phyloP scores from a whole-genome alignment of 23 tunicate species.

The Oikopleura vanhoeffeni region DNA sequence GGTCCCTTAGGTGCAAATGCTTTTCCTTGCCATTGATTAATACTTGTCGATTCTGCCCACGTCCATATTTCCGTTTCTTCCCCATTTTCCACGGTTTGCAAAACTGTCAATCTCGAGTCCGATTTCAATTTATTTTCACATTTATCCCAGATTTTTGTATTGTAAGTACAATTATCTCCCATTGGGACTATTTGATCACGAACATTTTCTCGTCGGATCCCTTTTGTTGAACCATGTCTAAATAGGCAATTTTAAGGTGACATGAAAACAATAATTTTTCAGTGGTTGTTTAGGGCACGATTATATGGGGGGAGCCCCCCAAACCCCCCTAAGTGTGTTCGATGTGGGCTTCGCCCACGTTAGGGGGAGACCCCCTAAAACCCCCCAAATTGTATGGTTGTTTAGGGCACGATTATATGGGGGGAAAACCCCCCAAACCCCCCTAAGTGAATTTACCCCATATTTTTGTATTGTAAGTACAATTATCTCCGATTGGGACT shows the following conservation, averaged over 20 bases:
- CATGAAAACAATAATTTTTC: too few relatives aligned
- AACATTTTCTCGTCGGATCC: not conserved
- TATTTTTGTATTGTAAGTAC: not conserved
- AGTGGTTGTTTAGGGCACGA: too few relatives aligned
- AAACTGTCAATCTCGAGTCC: not conserved
- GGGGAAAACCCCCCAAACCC: too few relatives aligned
- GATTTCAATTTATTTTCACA: not conserved
- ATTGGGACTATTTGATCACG: constrained; percentile 13
- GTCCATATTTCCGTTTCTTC: not conserved
- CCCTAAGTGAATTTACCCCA: too few relatives aligned
- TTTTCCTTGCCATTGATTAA: not conserved
- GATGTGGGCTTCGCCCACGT: too few relatives aligned
- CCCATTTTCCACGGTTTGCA: not conserved
- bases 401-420: too few relatives aligned
- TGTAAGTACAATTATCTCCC: not conserved
- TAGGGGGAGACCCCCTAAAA: too few relatives aligned
- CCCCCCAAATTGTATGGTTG: too few relatives aligned
- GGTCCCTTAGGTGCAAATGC: not conserved
- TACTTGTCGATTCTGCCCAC: not conserved
- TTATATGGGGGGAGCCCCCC: too few relatives aligned
- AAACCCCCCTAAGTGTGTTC: too few relatives aligned
- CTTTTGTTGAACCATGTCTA: not conserved
- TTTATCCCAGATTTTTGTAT: not conserved
- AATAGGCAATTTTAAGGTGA: too few relatives aligned
- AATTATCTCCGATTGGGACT: not conserved